Percentiles rank a stretch among this genome's conserved stretches.
These are phyloP conservation scores for Maylandia zebra DNA, from an alignment of 2,113 vertebrate species.

Conservation along the genomic window DNA sequence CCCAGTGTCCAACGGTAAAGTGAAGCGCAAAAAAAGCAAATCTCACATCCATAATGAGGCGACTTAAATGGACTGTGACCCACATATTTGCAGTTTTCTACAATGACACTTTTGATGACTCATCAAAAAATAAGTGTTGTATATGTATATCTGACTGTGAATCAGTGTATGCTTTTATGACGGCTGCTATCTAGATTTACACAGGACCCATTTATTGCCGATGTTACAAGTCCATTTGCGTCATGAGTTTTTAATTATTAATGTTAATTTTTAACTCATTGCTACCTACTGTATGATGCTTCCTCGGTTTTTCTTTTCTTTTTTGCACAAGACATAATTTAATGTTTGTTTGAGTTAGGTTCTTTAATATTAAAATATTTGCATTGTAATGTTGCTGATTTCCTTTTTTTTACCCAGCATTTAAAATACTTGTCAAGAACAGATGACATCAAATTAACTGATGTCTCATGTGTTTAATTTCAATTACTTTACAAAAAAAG, in stretches of 20 bases:
- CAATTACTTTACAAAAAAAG: not conserved
- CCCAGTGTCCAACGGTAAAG: conserved; percentile 50
- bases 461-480: not conserved
- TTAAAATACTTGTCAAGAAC: not conserved
- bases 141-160: not conserved
- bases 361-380: not conserved
- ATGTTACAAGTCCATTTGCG: not conserved
- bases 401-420: not conserved
- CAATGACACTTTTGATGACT: not conserved
- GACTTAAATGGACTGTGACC: conserved; percentile 26
- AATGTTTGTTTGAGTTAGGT: not conserved
- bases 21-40: conserved; percentile 77
- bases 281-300: not conserved
- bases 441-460: not conserved
- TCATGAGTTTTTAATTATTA: not conserved
- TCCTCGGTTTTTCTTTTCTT: not conserved
- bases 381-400: not conserved
- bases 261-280: not conserved
- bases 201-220: not conserved
- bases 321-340: not conserved
- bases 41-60: conserved; percentile 35
- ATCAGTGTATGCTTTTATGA: not conserved
- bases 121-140: not conserved
- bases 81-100: not conserved
- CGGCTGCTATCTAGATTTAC: not conserved